These are phyloP conservation scores for Patella vulgata DNA, from an alignment of 1,140 invertebrate genomes.

Conservation along the genomic window DNA sequence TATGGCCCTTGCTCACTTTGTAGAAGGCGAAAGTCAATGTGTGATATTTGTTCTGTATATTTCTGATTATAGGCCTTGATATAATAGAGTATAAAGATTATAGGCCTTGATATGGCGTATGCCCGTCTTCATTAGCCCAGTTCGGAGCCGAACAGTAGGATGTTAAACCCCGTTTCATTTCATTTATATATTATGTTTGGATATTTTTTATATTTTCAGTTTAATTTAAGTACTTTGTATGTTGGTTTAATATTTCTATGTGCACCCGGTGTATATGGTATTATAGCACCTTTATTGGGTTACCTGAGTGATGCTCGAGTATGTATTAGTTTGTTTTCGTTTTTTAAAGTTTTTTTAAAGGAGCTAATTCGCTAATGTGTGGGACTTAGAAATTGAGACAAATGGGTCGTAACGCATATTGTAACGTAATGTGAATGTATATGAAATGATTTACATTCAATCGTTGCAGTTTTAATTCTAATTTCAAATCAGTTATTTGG, in stretches of 20 bases:
- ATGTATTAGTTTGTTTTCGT: neutral
- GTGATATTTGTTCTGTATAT: no score
- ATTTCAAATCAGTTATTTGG: neutral
- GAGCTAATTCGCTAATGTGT: no score
- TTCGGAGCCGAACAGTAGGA: neutral
- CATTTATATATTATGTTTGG: no score
- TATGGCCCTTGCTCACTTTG: no score
- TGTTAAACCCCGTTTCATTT: neutral
- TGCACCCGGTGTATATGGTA: conserved; percentile 52
- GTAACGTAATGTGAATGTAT: neutral
- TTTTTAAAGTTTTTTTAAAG: neutral
- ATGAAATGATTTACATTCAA: neutral
- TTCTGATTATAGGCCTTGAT: no score
- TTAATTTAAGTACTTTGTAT: conserved; percentile 44
- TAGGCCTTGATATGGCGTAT: neutral
- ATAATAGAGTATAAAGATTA: no score
- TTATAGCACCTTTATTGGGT: conserved; percentile 63
- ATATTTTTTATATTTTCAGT: conserved; percentile 49
- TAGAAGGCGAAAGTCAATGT: no score
- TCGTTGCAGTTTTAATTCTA: neutral
- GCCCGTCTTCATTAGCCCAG: neutral
- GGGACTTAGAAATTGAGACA: no score
- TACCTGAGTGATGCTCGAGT: conserved; percentile 58
- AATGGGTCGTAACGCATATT: neutral
- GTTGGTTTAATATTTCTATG: conserved; percentile 64